Conservation (phyloP, 2,113 vertebrate genomes). For the Cyprinus carpio region DNA sequence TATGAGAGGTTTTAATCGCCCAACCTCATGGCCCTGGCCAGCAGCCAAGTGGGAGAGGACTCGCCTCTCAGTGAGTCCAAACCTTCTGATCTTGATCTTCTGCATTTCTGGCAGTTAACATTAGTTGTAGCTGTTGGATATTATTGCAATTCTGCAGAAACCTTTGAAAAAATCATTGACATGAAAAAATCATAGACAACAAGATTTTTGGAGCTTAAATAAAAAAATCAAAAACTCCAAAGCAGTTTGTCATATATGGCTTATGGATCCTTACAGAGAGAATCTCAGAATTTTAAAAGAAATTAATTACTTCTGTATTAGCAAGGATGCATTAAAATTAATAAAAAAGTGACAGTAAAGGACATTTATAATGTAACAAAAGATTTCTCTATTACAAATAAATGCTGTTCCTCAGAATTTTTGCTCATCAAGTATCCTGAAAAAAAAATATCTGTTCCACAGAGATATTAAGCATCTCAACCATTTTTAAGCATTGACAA, state of each 20-base stretch:
- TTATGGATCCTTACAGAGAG: no score
- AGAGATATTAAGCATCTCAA: neutral
- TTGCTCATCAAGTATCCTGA: neutral
- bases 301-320: neutral
- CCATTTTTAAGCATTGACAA: no score
- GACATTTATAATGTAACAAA: neutral
- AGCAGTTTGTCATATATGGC: neutral
- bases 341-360: neutral
- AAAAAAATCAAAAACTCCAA: neutral
- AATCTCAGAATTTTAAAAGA: neutral
- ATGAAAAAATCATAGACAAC: neutral
- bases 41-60: slow-evolving; percentile 97
- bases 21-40: slow-evolving; percentile 95
- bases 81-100: neutral
- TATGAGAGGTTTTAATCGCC: slow-evolving; percentile 98
- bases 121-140: neutral
- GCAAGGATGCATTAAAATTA: neutral
- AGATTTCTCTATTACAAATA: neutral
- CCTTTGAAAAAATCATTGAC: neutral
- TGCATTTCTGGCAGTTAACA: neutral
- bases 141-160: neutral
- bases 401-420: neutral
- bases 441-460: neutral
- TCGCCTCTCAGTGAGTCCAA: slow-evolving; percentile 91
- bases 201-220: neutral